A percentile compares a stretch with the other conserved stretches of the same genome.
Evolutionary conservation across 2,113 vertebrate species (phyloP).

Genomic region (Procavia capensis): DNA sequence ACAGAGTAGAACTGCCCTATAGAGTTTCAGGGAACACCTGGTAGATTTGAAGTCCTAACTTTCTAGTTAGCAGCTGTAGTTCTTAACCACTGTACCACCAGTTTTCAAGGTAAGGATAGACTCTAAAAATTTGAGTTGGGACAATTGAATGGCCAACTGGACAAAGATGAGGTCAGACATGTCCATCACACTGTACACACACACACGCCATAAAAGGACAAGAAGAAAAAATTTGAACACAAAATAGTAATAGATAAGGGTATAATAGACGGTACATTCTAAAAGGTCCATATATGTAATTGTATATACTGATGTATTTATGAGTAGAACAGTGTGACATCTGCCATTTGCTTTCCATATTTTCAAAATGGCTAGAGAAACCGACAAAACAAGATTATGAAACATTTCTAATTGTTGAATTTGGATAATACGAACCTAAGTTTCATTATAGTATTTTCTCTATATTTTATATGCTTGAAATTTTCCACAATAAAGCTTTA

Average conservation of each 20-base stretch:
- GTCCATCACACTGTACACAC: background rate
- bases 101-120: background rate
- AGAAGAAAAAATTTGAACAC: background rate
- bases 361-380: background rate
- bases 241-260: background rate
- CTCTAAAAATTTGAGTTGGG: background rate
- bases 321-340: background rate
- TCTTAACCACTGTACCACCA: no score
- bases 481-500: background rate
- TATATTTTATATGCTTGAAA: background rate
- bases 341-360: background rate
- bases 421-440: background rate
- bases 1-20: no score
- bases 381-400: background rate
- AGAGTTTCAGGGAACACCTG: no score
- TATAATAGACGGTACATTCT: background rate
- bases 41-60: no score
- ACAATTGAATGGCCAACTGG: background rate
- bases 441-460: background rate
- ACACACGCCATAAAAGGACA: background rate
- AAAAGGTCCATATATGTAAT: background rate
- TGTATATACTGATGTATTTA: background rate
- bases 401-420: slow-evolving; percentile 7
- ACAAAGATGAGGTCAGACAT: background rate
- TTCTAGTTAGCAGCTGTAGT: no score